A percentile compares a stretch with the other conserved stretches of the same genome.
Evolutionary conservation across 2,888 invertebrate genomes (phyloP).

Genomic region (Leptodirus hochenwartii): DNA sequence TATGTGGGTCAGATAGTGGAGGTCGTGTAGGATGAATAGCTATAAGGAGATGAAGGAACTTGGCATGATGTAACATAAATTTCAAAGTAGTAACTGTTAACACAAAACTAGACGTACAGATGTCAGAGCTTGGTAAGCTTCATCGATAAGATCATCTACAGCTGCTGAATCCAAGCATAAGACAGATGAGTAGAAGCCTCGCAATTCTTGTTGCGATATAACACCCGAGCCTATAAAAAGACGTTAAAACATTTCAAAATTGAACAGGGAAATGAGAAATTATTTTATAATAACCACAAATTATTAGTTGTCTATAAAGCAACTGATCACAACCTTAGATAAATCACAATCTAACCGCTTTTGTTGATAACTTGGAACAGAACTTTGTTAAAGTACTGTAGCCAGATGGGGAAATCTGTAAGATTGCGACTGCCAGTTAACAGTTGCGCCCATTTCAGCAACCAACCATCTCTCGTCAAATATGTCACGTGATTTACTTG

Average conservation of each 20-base stretch:
- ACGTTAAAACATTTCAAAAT: neutral
- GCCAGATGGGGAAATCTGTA: conserved; percentile 49
- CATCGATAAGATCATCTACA: conserved; percentile 45
- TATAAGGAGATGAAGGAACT: no score
- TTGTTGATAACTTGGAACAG: conserved; percentile 51
- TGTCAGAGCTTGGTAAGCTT: conserved; percentile 52
- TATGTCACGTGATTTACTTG: conserved; percentile 27
- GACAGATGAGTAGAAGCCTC: conserved; percentile 52
- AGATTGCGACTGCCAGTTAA: conserved; percentile 32
- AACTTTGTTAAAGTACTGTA: conserved; percentile 55
- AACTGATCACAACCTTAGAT: no score
- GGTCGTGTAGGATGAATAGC: neutral
- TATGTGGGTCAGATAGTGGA: no score
- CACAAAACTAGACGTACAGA: conserved; percentile 36
- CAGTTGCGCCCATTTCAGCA: conserved; percentile 46
- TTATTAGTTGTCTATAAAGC: no score
- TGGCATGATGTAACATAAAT: conserved; percentile 4
- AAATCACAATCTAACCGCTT: conserved; percentile 36
- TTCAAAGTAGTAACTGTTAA: neutral
- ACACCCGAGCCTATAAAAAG: conserved; percentile 38
- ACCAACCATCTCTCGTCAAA: conserved; percentile 48
- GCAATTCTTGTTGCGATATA: conserved; percentile 45
- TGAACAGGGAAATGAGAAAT: neutral
- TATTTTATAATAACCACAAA: no score
- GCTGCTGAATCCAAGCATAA: conserved; percentile 41